Conservation (phyloP, 2,797 vertebrate genomes). For the Brotula barbata region DNA sequence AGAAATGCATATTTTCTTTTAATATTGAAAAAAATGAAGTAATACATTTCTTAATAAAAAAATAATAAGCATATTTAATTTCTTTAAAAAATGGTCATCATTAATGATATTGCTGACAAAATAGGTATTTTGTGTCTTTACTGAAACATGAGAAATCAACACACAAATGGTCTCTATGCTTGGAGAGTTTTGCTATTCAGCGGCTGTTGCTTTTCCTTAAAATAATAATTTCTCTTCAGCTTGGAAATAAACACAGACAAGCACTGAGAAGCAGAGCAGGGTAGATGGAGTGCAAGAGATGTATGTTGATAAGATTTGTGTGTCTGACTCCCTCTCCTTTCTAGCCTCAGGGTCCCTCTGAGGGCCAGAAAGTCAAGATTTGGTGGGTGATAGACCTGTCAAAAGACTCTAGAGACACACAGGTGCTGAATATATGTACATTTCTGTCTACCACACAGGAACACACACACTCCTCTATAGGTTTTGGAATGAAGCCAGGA, state of each 20-base stretch:
- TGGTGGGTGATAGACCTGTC: conserved; percentile 26
- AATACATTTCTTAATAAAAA: too few species aligned
- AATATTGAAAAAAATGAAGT: too few species aligned
- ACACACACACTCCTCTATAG: not conserved
- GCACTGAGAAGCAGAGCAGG: not conserved
- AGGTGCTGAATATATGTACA: conserved; percentile 16
- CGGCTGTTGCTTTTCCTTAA: too few species aligned
- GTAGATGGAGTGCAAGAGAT: not conserved
- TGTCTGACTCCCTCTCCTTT: conserved; percentile 1
- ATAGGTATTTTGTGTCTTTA: too few species aligned
- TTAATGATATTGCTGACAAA: too few species aligned
- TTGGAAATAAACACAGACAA: not conserved
- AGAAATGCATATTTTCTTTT: too few species aligned
- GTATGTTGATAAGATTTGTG: conserved; percentile 16
- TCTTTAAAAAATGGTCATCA: too few species aligned
- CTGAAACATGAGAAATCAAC: too few species aligned
- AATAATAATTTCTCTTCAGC: too few species aligned
- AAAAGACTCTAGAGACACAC: conserved; percentile 14
- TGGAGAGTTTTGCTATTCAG: too few species aligned
- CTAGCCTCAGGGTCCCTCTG: not conserved
- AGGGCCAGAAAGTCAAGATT: conserved; percentile 1
- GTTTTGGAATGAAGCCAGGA: conserved; percentile 38
- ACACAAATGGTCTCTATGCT: too few species aligned
- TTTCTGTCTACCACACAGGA: conserved; percentile 20
- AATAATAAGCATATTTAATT: too few species aligned